Conservation (phyloP, 53 echinoderm and acorn worm species). For the Patiria pectinifera region DNA sequence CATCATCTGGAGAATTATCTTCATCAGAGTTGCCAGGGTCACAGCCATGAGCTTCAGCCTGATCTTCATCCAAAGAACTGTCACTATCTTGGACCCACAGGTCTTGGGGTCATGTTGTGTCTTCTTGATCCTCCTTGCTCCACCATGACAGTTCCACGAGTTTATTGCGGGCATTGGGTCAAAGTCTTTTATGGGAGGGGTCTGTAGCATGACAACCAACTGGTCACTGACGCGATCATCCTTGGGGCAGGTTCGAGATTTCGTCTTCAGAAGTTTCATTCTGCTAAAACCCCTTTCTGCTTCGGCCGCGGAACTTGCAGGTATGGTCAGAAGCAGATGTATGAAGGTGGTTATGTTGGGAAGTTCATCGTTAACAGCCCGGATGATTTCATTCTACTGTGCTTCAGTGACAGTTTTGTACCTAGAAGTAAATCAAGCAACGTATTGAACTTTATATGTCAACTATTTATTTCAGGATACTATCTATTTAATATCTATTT, state of each 20-base stretch:
- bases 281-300: slow-evolving; percentile 57
- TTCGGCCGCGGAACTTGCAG: slow-evolving; percentile 43
- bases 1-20: neutral
- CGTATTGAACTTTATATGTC: neutral
- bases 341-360: slow-evolving; percentile 29
- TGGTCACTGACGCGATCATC: slow-evolving; percentile 38
- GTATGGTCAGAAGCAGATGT: slow-evolving; percentile 48
- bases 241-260: slow-evolving; percentile 16
- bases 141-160: slow-evolving; percentile 3
- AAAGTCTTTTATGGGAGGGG: slow-evolving; percentile 19
- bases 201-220: slow-evolving; percentile 50
- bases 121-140: neutral
- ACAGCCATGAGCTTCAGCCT: neutral
- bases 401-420: slow-evolving; percentile 32
- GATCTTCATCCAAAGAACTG: too few species aligned
- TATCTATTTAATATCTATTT: neutral
- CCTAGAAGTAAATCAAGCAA: slow-evolving; percentile 18
- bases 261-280: slow-evolving; percentile 50
- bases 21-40: neutral
- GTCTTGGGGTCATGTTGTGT: too few species aligned
- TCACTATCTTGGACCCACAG: too few species aligned
- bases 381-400: slow-evolving; percentile 32
- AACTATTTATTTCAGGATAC: slow-evolving; percentile 1
- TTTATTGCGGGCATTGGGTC: slow-evolving; percentile 60
- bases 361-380: neutral